Percentiles rank a stretch among this genome's conserved stretches.
Conservation (phyloP, 2,888 invertebrate genomes). For the Dicyrtomina minuta region DNA sequence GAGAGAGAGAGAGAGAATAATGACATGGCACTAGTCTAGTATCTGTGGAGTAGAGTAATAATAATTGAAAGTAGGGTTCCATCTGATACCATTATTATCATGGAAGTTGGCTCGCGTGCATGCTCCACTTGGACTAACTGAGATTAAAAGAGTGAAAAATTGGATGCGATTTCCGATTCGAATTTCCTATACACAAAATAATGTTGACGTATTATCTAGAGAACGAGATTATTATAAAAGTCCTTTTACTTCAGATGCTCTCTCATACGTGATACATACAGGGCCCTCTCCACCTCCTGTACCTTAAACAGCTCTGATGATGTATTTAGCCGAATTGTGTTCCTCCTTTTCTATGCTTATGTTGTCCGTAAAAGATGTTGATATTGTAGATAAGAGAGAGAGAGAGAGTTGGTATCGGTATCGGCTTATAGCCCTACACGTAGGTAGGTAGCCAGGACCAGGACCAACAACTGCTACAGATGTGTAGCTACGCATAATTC, state of each 20-base stretch:
- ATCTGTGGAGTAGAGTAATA: not conserved
- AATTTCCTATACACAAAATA: slow-evolving; percentile 35
- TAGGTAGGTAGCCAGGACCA: too few relatives aligned
- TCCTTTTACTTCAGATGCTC: too few relatives aligned
- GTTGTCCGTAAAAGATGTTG: too few relatives aligned
- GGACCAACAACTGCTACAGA: too few relatives aligned
- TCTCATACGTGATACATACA: not conserved
- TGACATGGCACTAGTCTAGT: not conserved
- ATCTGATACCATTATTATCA: not conserved
- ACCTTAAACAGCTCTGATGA: not conserved
- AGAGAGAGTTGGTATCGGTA: too few relatives aligned
- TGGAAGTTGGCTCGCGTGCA: slow-evolving; percentile 27
- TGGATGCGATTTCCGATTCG: slow-evolving; percentile 47
- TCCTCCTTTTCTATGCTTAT: not conserved
- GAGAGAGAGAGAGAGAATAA: not conserved
- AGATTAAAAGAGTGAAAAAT: slow-evolving; percentile 47
- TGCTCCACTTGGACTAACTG: slow-evolving; percentile 36
- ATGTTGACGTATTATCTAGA: slow-evolving; percentile 19
- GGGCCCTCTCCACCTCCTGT: not conserved
- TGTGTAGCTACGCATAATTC: too few relatives aligned
- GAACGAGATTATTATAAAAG: not conserved
- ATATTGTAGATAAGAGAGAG: too few relatives aligned
- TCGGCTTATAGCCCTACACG: not conserved
- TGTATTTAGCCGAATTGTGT: not conserved
- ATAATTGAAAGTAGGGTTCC: slow-evolving; percentile 17